Base-by-base conservation (phyloP, 1,140 invertebrate species). In the Procambarus virginalis region DNA sequence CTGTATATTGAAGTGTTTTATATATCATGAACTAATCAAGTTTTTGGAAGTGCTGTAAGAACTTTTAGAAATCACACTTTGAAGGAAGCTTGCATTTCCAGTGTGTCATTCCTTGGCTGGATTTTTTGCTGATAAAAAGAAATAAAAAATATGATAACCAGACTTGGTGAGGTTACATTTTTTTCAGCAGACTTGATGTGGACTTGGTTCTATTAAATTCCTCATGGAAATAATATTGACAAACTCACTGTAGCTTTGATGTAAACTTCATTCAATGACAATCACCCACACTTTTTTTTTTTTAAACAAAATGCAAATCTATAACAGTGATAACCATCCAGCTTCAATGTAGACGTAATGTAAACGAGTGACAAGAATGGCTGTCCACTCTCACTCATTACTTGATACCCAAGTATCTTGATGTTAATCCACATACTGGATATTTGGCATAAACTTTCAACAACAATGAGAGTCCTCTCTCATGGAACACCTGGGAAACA, bases 321-420 rank as follows among this genome's bases (percentile, higher is more conserved):
- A 34, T 73, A 73, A 73, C 68, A 73, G 20, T 73, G 68, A 73
- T 73, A 73, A 73, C 68, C n/a, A 73, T 34, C n/a, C 68, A 73
- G 3, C 64, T 22, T 73, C 68, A 73, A 20, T 45, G n/a, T 34
- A 34, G 22, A 73, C 68, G 22, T n/a, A n/a, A 34, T 73, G 68
- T 34, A 8, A 73, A 73, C n/a, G 4, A 55, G 68, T 22, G 68
- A 34, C 17, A 68, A 12, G 55, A 20, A 68, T 73, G 68, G n/a
- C n/a, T 3, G 2, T 34, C n/a, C 68, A 73, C n/a, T 73, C n/a
- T 73, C 68, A 73, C 68, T 5, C 6, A 73, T 34, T n/a, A 73
- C 4, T 73, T 34, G 68, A 34, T 17, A n/a, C 8, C 51, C 2
- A 55, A 55, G 12, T 55, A 5, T 9, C 51, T 9, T 55, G 51